Base-by-base conservation (phyloP, 2,888 invertebrate species). In the Ametastegia equiseti region DNA sequence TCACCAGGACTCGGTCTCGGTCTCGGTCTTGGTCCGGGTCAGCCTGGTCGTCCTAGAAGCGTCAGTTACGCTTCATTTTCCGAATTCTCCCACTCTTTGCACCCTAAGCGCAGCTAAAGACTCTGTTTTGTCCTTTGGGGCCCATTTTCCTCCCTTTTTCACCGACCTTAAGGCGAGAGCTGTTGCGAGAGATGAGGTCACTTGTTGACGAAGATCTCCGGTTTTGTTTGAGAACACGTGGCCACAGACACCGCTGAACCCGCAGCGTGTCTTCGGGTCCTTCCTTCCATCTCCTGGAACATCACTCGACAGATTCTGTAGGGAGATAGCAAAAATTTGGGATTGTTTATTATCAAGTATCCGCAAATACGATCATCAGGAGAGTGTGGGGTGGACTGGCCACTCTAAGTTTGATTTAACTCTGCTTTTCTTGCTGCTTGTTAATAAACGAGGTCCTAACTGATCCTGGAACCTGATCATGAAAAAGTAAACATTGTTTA, bases 31-130 rank as follows among this genome's bases (percentile, higher is more conserved):
- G 81, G 81, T 65, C 77, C 78, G 54, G 73, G 60, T 84, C 83
- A 79, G 85, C 84, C 85, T 84, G 75, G 57, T 81, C 60, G 85
- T 80, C 71, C 75, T 54, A 23, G 54, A 63, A 83, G 84, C 83
- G 84, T 82, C 83, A 84, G 87, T 87, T 86, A 88, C 88, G 87
- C 87, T 89, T 84, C 85, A 83, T 84, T 84, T 81, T 27, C 60
- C 39, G 54, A 77, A 81, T 60, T 30, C 73, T 79, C 63, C 63
- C 65, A 57, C 42, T 65, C 15, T 63, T 54, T 75, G 45, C 57
- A 13, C 50, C 83, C 77, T 88, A 87, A 88, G 86, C 85, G 88
- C 86, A 88, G 85, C 86, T 88, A 89, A 89, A 88, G 87, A 89
- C 87, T 87, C 85, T 86, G 88, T 88, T 88, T 89, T 88, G 87